Evolutionary conservation across 1,140 invertebrate species (phyloP), one percentile per base, ranked within the genome.

Genomic region (Anthonomus grandis): DNA sequence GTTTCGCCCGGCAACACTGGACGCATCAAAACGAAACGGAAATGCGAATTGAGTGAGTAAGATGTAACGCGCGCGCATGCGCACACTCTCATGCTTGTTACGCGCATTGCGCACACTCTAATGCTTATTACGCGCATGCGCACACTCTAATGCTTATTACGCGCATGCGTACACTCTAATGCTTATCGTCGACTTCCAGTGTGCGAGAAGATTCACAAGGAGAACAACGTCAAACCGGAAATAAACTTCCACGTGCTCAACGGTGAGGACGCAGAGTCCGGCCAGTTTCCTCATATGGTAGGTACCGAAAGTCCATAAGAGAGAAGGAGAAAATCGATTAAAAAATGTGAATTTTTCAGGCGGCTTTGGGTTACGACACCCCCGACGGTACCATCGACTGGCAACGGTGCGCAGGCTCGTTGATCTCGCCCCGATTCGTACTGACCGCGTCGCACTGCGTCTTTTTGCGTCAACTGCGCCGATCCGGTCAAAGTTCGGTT

Each of bases 211-310:
- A 52, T 63, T 2, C 24, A 56, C 27, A 57, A 61, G 10, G 13
- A 47, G 13, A 59, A 63, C 18, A 50, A 53, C 9, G 31, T 63
- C 12, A 50, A 45, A 23, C 34, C 57, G 13, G 49, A 59, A n/a
- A 31, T 68, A 4, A 27, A 56, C 4, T 65, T 53, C 45, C 67
- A 69, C 37, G 68, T 72, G 4, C 48, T 68, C 6, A 65, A 64
- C 6, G 70, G 70, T 18, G 62, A 61, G 41, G 59, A 69, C 55
- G 67, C 69, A 12, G 27, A 59, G 34, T n/a, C 24, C 2, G 67
- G 66, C 8, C 65, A 70, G 58, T 71, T 70, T 59, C 68, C 70
- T 9, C 70, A 71, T 44, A 71, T 71, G 70, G 66, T 67, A 61
- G 48, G 56, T 51, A 23, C 22, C 3, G n/a, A n/a, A n/a, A n/a